Conservation (phyloP, 2,113 vertebrate genomes). For the Mandrillus leucophaeus region DNA sequence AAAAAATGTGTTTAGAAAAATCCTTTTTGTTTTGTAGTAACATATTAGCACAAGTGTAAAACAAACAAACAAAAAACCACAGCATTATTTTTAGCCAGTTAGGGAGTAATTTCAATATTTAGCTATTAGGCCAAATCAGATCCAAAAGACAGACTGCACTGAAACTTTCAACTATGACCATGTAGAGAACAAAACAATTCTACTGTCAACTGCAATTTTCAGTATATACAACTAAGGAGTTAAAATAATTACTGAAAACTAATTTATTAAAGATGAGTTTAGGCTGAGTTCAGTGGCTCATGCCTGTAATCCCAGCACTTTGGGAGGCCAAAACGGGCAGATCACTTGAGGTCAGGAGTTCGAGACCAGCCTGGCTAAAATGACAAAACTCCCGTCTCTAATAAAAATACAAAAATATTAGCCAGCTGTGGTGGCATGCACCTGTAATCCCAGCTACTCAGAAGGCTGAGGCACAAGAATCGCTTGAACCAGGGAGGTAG, state of each 20-base stretch:
- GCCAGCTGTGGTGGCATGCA: no score
- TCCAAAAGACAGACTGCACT: neutral
- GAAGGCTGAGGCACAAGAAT: no score
- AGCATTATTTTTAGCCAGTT: conserved; percentile 21
- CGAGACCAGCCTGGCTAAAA: no score
- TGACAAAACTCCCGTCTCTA: no score
- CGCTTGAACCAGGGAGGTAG: no score
- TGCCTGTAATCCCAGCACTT: no score
- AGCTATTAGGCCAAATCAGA: conserved; percentile 40
- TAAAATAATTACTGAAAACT: conserved; percentile 43
- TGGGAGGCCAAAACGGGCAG: no score
- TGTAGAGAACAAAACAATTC: conserved; percentile 37
- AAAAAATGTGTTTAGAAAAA: conserved; percentile 14
- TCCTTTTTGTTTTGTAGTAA: conserved; percentile 14
- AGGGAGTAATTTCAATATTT: conserved; percentile 20
- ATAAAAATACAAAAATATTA: no score
- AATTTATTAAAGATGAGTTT: neutral
- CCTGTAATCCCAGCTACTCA: no score
- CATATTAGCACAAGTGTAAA: neutral
- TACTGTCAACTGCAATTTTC: conserved; percentile 28
- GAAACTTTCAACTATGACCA: conserved; percentile 5
- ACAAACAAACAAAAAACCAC: neutral
- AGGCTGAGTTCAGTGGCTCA: no score
- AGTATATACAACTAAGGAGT: neutral
- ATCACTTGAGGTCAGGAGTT: no score